Conservation (phyloP, 2,113 vertebrate species). For the Chlamydotis undulata region DNA sequence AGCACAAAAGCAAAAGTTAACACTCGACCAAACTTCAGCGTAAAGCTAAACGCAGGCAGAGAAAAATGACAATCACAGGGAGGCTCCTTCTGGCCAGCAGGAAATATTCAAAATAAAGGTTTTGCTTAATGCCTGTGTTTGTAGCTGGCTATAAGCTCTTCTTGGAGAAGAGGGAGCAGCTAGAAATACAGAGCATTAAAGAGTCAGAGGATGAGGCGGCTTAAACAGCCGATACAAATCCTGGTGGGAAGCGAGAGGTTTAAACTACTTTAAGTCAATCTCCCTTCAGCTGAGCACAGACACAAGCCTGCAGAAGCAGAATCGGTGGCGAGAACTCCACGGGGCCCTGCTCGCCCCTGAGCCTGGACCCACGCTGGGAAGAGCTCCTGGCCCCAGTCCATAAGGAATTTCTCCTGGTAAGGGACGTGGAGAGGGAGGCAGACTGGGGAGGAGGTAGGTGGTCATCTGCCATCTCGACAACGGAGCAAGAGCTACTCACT, state of each 20-base stretch:
- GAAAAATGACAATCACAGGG: neutral
- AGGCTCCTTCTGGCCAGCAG: neutral
- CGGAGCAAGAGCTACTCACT: too few species aligned
- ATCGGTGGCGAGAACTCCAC: rapidly evolving
- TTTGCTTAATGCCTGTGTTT: neutral
- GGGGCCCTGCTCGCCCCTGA: neutral
- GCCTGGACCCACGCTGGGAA: rapidly evolving
- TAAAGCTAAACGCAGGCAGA: neutral
- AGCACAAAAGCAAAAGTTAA: neutral
- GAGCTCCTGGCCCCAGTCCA: rapidly evolving
- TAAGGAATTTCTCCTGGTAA: neutral
- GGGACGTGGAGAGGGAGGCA: neutral
- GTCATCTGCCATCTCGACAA: neutral
- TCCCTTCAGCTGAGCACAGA: neutral
- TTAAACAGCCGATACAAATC: neutral
- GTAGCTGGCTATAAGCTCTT: neutral
- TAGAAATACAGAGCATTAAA: neutral
- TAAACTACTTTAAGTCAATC: neutral
- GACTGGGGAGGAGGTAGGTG: neutral
- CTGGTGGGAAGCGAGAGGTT: neutral
- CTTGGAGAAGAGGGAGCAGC: neutral
- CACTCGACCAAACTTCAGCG: neutral
- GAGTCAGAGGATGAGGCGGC: neutral
- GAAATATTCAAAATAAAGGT: neutral
- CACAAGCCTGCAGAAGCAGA: neutral